These are phyloP conservation scores for Agriopis marginaria DNA, from an alignment of 2,888 invertebrate genomes.

Conservation along the genomic window DNA sequence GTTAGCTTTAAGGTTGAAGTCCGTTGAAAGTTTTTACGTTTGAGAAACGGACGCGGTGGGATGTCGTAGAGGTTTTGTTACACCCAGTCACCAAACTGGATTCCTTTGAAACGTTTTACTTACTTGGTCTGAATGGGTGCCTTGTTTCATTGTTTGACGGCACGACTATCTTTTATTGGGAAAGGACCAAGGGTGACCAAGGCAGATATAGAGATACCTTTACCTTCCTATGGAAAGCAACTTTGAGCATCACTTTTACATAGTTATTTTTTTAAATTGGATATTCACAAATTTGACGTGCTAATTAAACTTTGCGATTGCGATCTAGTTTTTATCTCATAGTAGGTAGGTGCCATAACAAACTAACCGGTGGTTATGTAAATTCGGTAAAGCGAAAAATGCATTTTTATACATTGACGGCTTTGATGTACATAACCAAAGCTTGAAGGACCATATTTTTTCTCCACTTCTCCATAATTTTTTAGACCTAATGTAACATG, in stretches of 20 bases:
- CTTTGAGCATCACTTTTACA: background rate
- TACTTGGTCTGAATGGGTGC: conserved; percentile 65
- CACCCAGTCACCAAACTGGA: conserved; percentile 68
- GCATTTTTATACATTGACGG: too few species aligned
- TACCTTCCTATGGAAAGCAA: conserved; percentile 34
- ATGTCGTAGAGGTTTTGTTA: conserved; percentile 60
- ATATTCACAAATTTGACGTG: too few species aligned
- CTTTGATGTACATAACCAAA: too few species aligned
- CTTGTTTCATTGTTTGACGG: conserved; percentile 66
- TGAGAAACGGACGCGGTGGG: conserved; percentile 44
- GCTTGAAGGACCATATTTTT: too few species aligned
- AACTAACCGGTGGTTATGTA: too few species aligned
- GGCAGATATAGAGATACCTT: conserved; percentile 41
- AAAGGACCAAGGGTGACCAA: conserved; percentile 36
- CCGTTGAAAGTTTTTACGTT: conserved; percentile 10
- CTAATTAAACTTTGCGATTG: too few species aligned
- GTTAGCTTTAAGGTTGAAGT: conserved; percentile 16
- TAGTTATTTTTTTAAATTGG: background rate
- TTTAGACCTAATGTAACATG: too few species aligned
- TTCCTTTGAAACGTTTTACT: conserved; percentile 65
- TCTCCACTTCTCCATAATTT: too few species aligned
- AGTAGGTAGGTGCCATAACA: too few species aligned
- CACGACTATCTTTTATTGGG: conserved; percentile 47
- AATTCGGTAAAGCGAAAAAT: too few species aligned
- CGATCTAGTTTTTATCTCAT: too few species aligned